These are phyloP conservation scores for Ischnus inquisitorius DNA, from an alignment of 2,888 invertebrate genomes.

Conservation along the genomic window DNA sequence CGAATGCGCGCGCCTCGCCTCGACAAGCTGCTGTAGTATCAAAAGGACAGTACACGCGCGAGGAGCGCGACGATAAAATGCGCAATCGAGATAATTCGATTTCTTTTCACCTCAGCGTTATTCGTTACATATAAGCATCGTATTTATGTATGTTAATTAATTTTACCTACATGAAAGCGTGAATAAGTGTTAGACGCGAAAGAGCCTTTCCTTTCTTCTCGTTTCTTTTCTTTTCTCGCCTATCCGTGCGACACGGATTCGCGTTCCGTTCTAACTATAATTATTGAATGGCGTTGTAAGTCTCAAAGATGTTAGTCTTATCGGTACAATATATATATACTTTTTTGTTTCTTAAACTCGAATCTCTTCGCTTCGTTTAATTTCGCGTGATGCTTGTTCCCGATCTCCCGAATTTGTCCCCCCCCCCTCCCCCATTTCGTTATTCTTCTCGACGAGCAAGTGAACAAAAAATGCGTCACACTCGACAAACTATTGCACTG, in stretches of 20 bases:
- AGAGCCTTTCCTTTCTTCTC: not conserved
- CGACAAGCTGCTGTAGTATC: constrained; percentile 10
- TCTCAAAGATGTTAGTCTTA: constrained; percentile 69
- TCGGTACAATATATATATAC: constrained; percentile 36
- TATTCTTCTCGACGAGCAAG: not conserved
- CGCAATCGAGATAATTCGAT: constrained; percentile 24
- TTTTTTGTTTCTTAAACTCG: not conserved
- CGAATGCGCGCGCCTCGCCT: not conserved
- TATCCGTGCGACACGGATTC: constrained; percentile 7
- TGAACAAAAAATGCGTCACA: not conserved
- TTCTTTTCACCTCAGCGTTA: constrained; percentile 41
- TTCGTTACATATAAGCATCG: constrained; percentile 9
- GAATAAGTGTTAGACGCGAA: constrained; percentile 33
- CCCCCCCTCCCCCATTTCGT: too few species aligned
- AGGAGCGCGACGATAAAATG: constrained; percentile 27
- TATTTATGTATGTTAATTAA: constrained; percentile 27
- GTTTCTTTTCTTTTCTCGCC: not conserved
- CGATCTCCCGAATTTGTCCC: constrained; percentile 6
- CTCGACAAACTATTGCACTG: constrained; percentile 8
- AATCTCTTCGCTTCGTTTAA: constrained; percentile 12
- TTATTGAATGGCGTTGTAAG: constrained; percentile 69
- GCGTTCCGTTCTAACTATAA: constrained; percentile 51
- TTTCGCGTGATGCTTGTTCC: constrained; percentile 16
- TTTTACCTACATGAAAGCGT: constrained; percentile 54
- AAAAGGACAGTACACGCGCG: constrained; percentile 38